Evolutionary conservation across 2,888 invertebrate species (phyloP), one percentile per base, ranked within the genome.

Genomic region (Leistus spinibarbis): DNA sequence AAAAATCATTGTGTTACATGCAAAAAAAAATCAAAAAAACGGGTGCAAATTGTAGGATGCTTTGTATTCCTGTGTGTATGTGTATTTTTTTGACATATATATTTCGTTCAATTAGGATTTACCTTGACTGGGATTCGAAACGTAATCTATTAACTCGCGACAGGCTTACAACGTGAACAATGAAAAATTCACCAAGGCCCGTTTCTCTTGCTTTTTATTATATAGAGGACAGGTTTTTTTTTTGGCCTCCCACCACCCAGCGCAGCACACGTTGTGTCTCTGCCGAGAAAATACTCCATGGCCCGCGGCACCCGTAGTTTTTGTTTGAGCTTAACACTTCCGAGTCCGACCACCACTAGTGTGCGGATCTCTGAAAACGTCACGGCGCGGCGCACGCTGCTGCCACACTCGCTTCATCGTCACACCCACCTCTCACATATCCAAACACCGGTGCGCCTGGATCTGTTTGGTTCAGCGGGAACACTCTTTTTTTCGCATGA

Each of bases 61-160:
- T 40, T 13, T 40, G 40, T 40, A 40, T 40, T 40, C 40, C 13
- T 10, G 40, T 40, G 40, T 40, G 40, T 40, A 10, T 40, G 40
- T 40, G 40, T 2, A 13, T n/a, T n/a, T n/a, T n/a, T n/a, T n/a
- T 13, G 40, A 40, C 40, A 40, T 40, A 40, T 65, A 27, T 65
- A 71, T 64, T 71, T 71, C 17, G 71, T 71, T 56, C 54, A 71
- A 71, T 71, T 71, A 65, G 71, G 65, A 71, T 65, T 67, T 71
- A 65, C 54, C 24, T 71, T 65, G 65, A 64, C 64, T 57, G 67
- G 54, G 67, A 67, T 67, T 67, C 22, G 54, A 54, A 67, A 54
- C 67, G 67, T 67, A 67, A 67, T 67, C 67, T 67, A 67, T 16
- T 67, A 67, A 67, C 17, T 54, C 54, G 22, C 17, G 54, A 67